Base-by-base conservation (phyloP, 2,797 vertebrate genomes). In the Catharus ustulatus region DNA sequence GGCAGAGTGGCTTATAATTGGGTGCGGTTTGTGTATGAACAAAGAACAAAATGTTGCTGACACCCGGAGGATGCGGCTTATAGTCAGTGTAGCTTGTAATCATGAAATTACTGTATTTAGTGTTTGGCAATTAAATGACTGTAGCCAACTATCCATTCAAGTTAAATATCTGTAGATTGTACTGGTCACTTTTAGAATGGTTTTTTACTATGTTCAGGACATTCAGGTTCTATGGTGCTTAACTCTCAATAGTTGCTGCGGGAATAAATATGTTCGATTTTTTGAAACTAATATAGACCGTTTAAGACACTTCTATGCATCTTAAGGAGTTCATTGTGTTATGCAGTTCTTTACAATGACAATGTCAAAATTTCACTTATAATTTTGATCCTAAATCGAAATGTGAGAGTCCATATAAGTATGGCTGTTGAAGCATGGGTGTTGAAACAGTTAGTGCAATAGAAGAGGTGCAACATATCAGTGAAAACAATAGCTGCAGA, bases 131-230 rank as follows among this genome's bases (percentile, higher is more conserved):
- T 75, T 85, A 92, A 92, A 75, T 24, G 1, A 42, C 83, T 89
- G 76, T 45, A 87, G 76, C 38, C 55, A 72, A 58, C 55, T 61
- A 67, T 54, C 38, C 24, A 15, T 40, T 83, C 24, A 81, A 92
- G 84, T 91, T 80, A 94, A 85, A 89, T 84, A 29, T 72, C 79
- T 88, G 40, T 38, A 64, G 64, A 73, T 71, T 55, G 23, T 55
- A 27, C 43, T 75, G 89, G 84, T 94, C 90, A 92, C 46, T 95
- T 79, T 46, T 85, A 75, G 21, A 69, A 58, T 66, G 38, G 38
- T 71, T 61, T 61, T 94, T 85, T 58, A 71, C 49, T 68, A 1
- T 54, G 20, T 67, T 77, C 61, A 74, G 45, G 45, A 74, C 2
- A 40, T 49, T 74, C 32, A 63, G 38, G 9, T 45, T 84, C 84